Conservation (phyloP, 2,797 vertebrate species). For the Melanotaenia boesemani region DNA sequence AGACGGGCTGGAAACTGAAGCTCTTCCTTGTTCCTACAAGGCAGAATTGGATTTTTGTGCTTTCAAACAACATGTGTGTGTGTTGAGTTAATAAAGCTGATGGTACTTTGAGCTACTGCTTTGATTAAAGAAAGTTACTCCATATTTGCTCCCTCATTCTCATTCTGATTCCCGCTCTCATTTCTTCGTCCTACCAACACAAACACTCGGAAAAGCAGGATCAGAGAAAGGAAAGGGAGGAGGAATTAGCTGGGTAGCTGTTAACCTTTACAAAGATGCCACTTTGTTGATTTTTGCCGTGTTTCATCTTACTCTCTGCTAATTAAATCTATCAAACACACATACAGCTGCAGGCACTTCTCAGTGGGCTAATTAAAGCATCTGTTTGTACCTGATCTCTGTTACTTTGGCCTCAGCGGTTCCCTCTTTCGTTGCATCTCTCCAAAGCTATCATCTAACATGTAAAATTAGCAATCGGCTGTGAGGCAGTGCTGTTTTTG, state of each 20-base stretch:
- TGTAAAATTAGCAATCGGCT: background rate
- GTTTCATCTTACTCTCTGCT: conserved; percentile 59
- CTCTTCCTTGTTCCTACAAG: conserved; percentile 42
- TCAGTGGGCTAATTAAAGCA: conserved; percentile 66
- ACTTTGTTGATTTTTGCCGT: conserved; percentile 66
- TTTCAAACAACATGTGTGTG: conserved; percentile 31
- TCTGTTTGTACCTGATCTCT: conserved; percentile 62
- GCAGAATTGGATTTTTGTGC: conserved; percentile 44
- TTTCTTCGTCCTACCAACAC: conserved; percentile 17
- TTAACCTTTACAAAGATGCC: conserved; percentile 70
- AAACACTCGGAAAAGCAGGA: conserved; percentile 15
- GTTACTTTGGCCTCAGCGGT: conserved; percentile 22
- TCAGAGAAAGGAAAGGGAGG: conserved; percentile 17
- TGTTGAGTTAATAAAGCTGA: conserved; percentile 56
- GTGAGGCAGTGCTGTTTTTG: background rate
- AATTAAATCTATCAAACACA: conserved; percentile 71
- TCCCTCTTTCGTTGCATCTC: conserved; percentile 11
- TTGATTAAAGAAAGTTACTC: conserved; percentile 60
- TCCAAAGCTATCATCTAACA: conserved; percentile 3
- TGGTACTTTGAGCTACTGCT: conserved; percentile 51
- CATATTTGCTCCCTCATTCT: conserved; percentile 38
- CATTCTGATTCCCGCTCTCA: conserved; percentile 27
- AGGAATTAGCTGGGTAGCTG: conserved; percentile 32
- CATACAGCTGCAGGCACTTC: conserved; percentile 39
- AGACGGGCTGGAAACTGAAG: conserved; percentile 30